Conservation (phyloP, 2,797 vertebrate genomes). For the Alosa sapidissima region DNA sequence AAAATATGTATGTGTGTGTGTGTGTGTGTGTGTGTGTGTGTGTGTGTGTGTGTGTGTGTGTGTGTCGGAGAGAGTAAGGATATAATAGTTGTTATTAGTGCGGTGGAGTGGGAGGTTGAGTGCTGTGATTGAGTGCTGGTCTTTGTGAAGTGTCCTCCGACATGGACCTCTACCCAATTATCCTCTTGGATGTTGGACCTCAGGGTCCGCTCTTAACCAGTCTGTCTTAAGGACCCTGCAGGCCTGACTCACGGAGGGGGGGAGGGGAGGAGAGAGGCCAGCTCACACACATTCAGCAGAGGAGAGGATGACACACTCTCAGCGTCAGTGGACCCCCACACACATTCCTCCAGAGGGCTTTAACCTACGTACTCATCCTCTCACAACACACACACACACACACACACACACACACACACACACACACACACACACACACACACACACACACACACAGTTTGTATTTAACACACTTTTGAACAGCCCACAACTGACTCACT, state of each 20-base stretch:
- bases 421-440: not conserved
- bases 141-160: not conserved
- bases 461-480: conserved; percentile 6
- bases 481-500: conserved; percentile 8
- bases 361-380: not conserved
- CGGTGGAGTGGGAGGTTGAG: not conserved
- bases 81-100: not conserved
- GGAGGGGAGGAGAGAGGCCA: not conserved
- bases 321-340: not conserved
- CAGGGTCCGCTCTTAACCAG: not conserved
- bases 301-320: not conserved
- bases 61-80: not conserved
- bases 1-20: too few species aligned
- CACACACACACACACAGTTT: not conserved
- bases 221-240: not conserved
- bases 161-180: not conserved
- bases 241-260: not conserved
- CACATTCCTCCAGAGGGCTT: not conserved
- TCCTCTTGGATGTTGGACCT: not conserved
- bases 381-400: conserved; percentile 1
- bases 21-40: too few species aligned
- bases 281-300: not conserved
- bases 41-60: not conserved
- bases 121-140: not conserved
- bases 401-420: conserved; percentile 7